Conservation (phyloP, 1,140 invertebrate genomes). For the Bacillus rossius region DNA sequence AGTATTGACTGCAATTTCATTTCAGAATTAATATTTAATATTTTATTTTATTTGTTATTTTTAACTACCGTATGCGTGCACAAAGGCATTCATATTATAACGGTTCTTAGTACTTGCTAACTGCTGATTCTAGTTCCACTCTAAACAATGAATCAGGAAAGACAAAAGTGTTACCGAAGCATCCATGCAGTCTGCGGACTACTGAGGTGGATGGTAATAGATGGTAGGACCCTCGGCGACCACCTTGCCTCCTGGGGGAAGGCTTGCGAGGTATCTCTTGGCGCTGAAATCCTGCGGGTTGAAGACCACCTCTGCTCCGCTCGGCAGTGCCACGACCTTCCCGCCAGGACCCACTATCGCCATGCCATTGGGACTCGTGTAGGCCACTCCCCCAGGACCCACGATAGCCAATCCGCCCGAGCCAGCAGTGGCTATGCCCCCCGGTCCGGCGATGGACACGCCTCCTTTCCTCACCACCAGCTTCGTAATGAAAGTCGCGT, state of each 20-base stretch:
- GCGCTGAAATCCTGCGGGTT: constrained; percentile 31
- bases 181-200: too few relatives aligned
- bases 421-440: constrained; percentile 64
- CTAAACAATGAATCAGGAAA: too few relatives aligned
- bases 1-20: too few relatives aligned
- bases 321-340: neutral
- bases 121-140: too few relatives aligned
- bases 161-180: too few relatives aligned
- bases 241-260: constrained; percentile 50
- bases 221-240: constrained; percentile 62
- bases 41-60: too few relatives aligned
- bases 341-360: constrained; percentile 61
- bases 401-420: constrained; percentile 67
- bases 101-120: too few relatives aligned
- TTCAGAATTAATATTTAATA: too few relatives aligned
- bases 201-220: constrained; percentile 48
- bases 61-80: too few relatives aligned
- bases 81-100: too few relatives aligned
- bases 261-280: constrained; percentile 15
- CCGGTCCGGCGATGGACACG: constrained; percentile 66
- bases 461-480: constrained; percentile 60
- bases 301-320: neutral
- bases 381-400: constrained; percentile 61
- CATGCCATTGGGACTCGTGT: constrained; percentile 59
- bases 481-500: constrained; percentile 39